These are phyloP conservation scores for Malurus splendens DNA, from an alignment of 2,797 vertebrate genomes.

Conservation along the genomic window DNA sequence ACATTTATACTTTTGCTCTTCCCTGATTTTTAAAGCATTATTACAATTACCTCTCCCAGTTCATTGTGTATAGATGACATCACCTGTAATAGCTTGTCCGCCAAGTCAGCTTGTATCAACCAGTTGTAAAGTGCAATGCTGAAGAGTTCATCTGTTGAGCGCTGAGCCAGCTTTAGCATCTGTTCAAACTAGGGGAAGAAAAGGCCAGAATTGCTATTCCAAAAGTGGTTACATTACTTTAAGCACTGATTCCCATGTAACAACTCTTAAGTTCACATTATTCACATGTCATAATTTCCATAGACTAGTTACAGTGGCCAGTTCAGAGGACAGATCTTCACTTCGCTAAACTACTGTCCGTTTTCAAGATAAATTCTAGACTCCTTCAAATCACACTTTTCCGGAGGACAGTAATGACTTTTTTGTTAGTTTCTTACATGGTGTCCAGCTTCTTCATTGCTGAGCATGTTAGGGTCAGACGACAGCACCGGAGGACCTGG, in stretches of 20 bases:
- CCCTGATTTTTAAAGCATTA: not conserved
- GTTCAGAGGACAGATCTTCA: not conserved
- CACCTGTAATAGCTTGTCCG: constrained; percentile 94
- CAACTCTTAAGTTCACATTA: not conserved
- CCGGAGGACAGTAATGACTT: not conserved
- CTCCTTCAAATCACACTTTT: not conserved
- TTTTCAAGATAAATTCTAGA: not conserved
- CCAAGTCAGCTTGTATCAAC: constrained; percentile 93
- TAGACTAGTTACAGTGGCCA: not conserved
- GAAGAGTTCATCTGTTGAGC: constrained; percentile 94
- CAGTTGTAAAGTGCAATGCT: constrained; percentile 97
- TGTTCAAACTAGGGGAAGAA: constrained; percentile 86
- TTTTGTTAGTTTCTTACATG: constrained; percentile 77
- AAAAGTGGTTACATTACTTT: not conserved
- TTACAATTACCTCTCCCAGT: not conserved
- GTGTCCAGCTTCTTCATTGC: constrained; percentile 94
- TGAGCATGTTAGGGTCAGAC: constrained; percentile 97
- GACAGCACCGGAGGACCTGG: constrained; percentile 93
- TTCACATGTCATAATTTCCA: not conserved
- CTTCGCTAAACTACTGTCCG: not conserved
- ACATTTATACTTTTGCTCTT: not conserved
- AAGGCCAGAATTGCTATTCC: not conserved
- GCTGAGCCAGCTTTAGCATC: constrained; percentile 89
- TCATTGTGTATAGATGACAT: not conserved
- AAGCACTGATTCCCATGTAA: rapidly evolving